Percentiles rank a stretch among this genome's conserved stretches.
phyloP scores from a whole-genome alignment of 1,140 invertebrate genomes.

The Stenopsyche tienmushanensis region DNA sequence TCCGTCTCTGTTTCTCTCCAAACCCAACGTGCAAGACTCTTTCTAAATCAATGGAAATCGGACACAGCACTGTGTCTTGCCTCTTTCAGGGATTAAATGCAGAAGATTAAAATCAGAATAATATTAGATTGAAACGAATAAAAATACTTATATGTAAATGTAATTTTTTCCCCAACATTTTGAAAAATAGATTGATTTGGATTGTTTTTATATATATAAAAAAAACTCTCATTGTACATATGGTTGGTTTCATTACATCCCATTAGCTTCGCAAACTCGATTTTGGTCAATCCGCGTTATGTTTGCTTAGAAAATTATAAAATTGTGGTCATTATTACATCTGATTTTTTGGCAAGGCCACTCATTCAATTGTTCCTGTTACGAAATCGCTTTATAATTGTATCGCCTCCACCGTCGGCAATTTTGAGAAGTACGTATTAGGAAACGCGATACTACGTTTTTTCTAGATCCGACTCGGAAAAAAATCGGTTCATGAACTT shows the following conservation, averaged over 20 bases:
- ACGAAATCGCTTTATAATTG: conserved; percentile 20
- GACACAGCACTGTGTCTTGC: no score
- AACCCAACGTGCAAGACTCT: no score
- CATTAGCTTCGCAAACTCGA: background rate
- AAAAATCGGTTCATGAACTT: background rate
- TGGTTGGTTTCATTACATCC: background rate
- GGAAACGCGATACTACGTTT: background rate
- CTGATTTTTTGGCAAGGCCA: background rate
- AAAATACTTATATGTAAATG: no score
- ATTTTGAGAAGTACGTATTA: background rate
- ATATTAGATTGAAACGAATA: no score
- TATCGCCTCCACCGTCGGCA: no score
- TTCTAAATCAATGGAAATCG: no score
- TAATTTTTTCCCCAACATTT: no score
- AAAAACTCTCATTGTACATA: background rate
- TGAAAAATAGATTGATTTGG: no score
- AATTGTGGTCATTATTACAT: conserved; percentile 2
- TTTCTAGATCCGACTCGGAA: background rate
- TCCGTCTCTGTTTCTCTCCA: no score
- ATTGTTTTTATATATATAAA: background rate
- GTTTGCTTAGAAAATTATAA: conserved; percentile 11
- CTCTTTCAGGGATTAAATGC: no score
- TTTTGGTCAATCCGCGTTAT: background rate
- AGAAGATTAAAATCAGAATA: no score
- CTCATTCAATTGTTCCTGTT: conserved; percentile 20